phyloP scores from a whole-genome alignment of 2,113 vertebrate species.

The Megaleporinus macrocephalus region DNA sequence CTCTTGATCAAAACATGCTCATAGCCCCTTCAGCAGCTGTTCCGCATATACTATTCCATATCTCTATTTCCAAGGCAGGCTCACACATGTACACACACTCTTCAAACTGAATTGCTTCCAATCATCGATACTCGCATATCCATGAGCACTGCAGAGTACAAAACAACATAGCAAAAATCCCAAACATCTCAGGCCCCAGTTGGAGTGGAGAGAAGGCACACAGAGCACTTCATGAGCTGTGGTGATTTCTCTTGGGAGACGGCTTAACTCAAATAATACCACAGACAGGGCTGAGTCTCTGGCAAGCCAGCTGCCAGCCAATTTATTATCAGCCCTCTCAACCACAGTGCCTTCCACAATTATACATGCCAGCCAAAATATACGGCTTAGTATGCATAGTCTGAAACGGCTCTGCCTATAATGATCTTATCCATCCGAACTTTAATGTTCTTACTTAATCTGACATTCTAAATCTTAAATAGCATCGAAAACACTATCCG shows the following conservation, averaged over 20 bases:
- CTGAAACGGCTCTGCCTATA: slow-evolving; percentile 9
- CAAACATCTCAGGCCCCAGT: slow-evolving; percentile 46
- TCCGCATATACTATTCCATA: slow-evolving; percentile 26
- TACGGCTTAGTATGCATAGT: slow-evolving; percentile 21
- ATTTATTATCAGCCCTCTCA: slow-evolving; percentile 58
- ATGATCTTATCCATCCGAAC: slow-evolving; percentile 28
- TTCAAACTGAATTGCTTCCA: slow-evolving; percentile 15
- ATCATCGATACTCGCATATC: slow-evolving; percentile 32
- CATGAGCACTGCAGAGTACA: slow-evolving; percentile 33
- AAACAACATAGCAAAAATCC: slow-evolving; percentile 31
- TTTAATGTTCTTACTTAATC: slow-evolving; percentile 22
- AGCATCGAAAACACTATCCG: neutral
- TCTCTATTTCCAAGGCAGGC: slow-evolving; percentile 14
- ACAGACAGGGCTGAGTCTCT: slow-evolving; percentile 45
- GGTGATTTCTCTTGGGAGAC: slow-evolving; percentile 54
- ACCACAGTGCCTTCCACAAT: slow-evolving; percentile 42
- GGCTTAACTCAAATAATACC: slow-evolving; percentile 57
- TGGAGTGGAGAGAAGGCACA: slow-evolving; percentile 31
- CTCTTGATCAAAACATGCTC: slow-evolving; percentile 30
- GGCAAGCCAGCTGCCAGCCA: slow-evolving; percentile 60
- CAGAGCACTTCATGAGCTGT: slow-evolving; percentile 51
- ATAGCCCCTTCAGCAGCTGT: slow-evolving; percentile 35
- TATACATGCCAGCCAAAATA: slow-evolving; percentile 39
- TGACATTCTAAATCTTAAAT: slow-evolving; percentile 8
- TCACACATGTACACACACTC: slow-evolving; percentile 40